Base-by-base conservation (phyloP, 2,797 vertebrate species). In the Falco peregrinus region DNA sequence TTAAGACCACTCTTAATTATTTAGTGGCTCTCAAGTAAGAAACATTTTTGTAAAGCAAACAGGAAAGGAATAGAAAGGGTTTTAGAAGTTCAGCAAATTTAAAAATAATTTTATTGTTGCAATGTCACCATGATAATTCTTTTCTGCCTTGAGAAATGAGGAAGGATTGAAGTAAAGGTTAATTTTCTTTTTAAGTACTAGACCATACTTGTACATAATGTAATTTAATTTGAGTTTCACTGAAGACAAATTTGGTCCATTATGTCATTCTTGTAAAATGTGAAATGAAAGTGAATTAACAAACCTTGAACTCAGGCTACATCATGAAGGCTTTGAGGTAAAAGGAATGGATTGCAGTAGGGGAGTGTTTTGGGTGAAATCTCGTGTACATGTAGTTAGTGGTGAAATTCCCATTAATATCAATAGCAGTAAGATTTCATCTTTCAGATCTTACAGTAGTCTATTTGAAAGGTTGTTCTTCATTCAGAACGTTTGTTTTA, bases 161-260 rank as follows among this genome's bases (percentile, higher is more conserved):
- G 35, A 57, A 86, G 57, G 60, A 65, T 68, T 94, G 78, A 91
- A 91, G 70, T 69, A 90, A 89, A 96, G 71, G 78, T 95, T 97
- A 91, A 90, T 93, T 96, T 97, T 93, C 84, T 97, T 92, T 95
- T 92, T 75, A 93, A 94, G 41, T 85, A 78, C 45, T 83, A 85
- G 53, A 81, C 86, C 0, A 33, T 94, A 89, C 70, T 95, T 11
- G 33, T 95, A 71, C 35, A 81, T 96, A 89, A 85, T 84, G 37
- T 87, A 94, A 89, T 93, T 93, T 95, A 96, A 96, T 89, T 96
- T 90, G 75, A 87, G 37, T 90, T 94, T 95, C 80, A 87, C 50
- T 89, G 83, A 78, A 77, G 74, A 93, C 71, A 94, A 88, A 96
- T 96, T 93, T 93, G 53, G 26, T 86, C 90, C 39, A 10, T 94